Base-by-base conservation (phyloP, 2,113 vertebrate species). In the Gasterosteus nipponicus region DNA sequence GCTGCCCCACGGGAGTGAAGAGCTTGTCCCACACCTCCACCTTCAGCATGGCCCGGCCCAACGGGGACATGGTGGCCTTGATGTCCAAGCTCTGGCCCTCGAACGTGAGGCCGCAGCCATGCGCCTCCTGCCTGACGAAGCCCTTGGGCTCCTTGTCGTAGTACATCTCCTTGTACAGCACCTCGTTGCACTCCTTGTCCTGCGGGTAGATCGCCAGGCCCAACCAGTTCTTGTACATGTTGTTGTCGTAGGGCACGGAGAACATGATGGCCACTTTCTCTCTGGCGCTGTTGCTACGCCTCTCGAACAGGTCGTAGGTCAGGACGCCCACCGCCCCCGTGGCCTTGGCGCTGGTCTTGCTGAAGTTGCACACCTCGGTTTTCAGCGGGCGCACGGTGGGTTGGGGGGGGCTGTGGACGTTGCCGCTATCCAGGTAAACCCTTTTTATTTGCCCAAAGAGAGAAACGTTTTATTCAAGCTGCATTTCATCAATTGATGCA, bases 11-110 rank as follows among this genome's bases (percentile, higher is more conserved):
- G 0, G 74, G 63, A 5, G 18, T 15, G 71, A 89, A 93, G 38
- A 84, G 4, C 77, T 89, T 87, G 47, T 94, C 91, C 93, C 93
- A 93, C 42, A 93, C 0, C 83, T 94, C 91, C 72, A 93, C 70
- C 78, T 93, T 93, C 88, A 93, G 54, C 0, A 93, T 91, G 77
- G 85, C 53, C 60, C 57, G 69, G 44, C 91, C 93, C 84, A 91
- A 0, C 0, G 92, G 90, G 15, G 81, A 92, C 93, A 93, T 93
- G 75, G 81, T 90, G 3, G 61, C 89, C 73, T 82, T 89, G 83
- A 94, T 1, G 53, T 91, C 91, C 65, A 93, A 22, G 7, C 5
- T 0, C 0, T 0, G 0, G 1, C 89, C 88, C 16, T 69, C 16
- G 10, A 15, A 84, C 10, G 35, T 75, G 69, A 93, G 59, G 1